These are phyloP conservation scores for Pollenia angustigena DNA, from an alignment of 2,888 invertebrate genomes.

Conservation along the genomic window DNA sequence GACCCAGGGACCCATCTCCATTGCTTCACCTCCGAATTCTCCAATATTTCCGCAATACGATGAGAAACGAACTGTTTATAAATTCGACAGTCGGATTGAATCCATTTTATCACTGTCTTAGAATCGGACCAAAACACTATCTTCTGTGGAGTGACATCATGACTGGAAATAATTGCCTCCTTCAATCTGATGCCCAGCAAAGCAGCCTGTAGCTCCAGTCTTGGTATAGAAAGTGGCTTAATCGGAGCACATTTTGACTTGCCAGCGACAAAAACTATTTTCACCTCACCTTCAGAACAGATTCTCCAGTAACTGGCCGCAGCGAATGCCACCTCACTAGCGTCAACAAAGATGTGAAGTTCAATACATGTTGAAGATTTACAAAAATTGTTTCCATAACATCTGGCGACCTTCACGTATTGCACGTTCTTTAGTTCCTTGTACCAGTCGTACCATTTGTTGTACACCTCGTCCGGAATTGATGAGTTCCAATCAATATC, in stretches of 20 bases:
- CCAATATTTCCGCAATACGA: conserved; percentile 9
- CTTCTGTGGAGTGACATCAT: neutral
- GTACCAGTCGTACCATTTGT: conserved; percentile 12
- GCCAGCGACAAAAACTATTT: neutral
- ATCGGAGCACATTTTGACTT: conserved; percentile 19
- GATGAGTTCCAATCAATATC: conserved; percentile 3
- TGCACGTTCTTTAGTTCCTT: conserved; percentile 2
- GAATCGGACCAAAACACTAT: conserved; percentile 16
- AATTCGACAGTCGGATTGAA: neutral
- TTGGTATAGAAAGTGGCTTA: neutral
- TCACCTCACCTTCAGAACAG: neutral
- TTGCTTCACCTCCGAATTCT: neutral
- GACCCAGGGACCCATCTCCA: conserved; percentile 21
- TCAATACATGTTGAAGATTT: neutral
- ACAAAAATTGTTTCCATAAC: neutral
- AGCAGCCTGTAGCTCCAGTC: conserved; percentile 1
- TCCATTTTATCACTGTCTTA: conserved; percentile 21
- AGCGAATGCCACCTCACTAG: conserved; percentile 12
- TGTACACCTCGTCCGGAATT: conserved; percentile 7
- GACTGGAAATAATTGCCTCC: conserved; percentile 3
- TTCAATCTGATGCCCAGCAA: conserved; percentile 3
- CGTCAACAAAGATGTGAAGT: conserved; percentile 23
- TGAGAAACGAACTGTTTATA: conserved; percentile 34
- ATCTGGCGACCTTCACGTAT: neutral
- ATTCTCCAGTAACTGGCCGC: conserved; percentile 36